A percentile compares a stretch with the other conserved stretches of the same genome.
Conservation (phyloP, 2,113 vertebrate species). For the Brachyistius frenatus region DNA sequence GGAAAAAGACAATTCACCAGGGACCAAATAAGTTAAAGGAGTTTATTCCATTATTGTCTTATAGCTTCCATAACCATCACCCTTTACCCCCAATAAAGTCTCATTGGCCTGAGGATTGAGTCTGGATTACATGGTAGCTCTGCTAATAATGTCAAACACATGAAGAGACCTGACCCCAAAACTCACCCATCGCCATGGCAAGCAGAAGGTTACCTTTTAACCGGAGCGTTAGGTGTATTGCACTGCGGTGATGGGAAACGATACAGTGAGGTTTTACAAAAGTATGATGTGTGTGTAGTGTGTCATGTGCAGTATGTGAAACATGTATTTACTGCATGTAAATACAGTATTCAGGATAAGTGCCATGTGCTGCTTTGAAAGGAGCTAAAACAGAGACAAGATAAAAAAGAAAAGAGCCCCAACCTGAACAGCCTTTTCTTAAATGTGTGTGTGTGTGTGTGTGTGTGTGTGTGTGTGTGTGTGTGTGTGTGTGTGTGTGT, state of each 20-base stretch:
- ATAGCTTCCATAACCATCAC: conserved; percentile 82
- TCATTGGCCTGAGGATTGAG: conserved; percentile 77
- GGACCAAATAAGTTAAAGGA: conserved; percentile 64
- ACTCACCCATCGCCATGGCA: conserved; percentile 52
- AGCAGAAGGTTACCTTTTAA: conserved; percentile 58
- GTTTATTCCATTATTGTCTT: conserved; percentile 84
- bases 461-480: conserved; percentile 25
- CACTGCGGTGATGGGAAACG: conserved; percentile 24
- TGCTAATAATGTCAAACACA: conserved; percentile 83
- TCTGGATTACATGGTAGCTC: conserved; percentile 82
- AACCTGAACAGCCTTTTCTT: conserved; percentile 31
- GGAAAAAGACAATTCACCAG: conserved; percentile 56
- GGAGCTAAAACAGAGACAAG: conserved; percentile 19
- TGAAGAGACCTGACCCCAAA: conserved; percentile 76
- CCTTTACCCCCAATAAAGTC: conserved; percentile 81
- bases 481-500: conserved; percentile 22
- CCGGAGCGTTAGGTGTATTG: conserved; percentile 43
- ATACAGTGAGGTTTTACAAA: conserved; percentile 9
- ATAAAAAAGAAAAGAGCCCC: conserved; percentile 28
- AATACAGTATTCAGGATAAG: conserved; percentile 23
- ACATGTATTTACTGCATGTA: conserved; percentile 24
- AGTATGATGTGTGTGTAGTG: not conserved
- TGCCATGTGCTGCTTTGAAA: conserved; percentile 15
- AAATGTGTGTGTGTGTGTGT: conserved; percentile 17
- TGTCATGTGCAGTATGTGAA: conserved; percentile 15